Conservation (phyloP, 1,140 invertebrate species). For the Pseudobourletiella spinata region DNA sequence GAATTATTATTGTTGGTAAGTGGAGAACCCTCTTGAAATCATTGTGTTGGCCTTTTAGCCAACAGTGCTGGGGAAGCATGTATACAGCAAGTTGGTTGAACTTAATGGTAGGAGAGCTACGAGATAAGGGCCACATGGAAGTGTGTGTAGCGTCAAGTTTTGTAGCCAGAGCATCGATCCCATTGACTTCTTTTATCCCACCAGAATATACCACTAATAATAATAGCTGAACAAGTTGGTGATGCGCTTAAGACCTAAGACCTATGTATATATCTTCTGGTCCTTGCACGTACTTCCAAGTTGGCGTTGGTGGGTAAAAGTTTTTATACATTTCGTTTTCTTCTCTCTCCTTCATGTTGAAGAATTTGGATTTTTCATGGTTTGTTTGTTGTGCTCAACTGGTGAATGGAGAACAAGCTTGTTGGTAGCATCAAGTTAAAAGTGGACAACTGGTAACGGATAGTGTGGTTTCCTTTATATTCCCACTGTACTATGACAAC, state of each 20-base stretch:
- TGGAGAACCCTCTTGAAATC: too few species aligned
- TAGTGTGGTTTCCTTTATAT: neutral
- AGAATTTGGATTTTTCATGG: neutral
- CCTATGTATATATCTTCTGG: neutral
- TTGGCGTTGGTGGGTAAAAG: neutral
- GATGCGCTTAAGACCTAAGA: neutral
- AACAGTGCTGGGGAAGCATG: neutral
- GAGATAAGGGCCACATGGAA: too few species aligned
- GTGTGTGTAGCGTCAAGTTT: too few species aligned
- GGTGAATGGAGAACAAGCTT: neutral
- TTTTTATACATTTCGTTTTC: too few species aligned
- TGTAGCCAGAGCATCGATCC: too few species aligned
- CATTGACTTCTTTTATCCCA: too few species aligned
- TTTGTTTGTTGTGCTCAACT: neutral
- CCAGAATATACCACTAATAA: neutral
- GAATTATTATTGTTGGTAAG: neutral
- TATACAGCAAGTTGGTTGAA: too few species aligned
- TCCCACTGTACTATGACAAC: neutral
- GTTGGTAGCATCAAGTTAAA: too few species aligned
- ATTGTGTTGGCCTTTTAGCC: too few species aligned
- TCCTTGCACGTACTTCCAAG: neutral
- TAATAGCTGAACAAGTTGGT: neutral
- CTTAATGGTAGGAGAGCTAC: too few species aligned
- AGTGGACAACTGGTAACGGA: neutral
- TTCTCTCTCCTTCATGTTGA: neutral